phyloP scores from a whole-genome alignment of 2,113 vertebrate species.

The Malurus elegans region DNA sequence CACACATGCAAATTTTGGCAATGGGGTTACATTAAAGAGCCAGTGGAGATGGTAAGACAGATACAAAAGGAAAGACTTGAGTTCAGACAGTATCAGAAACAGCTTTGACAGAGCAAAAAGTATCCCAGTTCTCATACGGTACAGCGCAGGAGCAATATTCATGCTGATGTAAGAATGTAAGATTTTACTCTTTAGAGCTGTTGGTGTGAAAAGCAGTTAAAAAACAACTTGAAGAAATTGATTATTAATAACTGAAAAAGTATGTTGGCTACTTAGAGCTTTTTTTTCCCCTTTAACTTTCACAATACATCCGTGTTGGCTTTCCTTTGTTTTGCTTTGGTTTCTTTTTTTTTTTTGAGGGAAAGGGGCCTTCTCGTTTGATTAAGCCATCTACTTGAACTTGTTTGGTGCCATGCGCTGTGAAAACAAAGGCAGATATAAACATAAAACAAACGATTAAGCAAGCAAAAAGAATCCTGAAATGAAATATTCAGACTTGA shows the following conservation, averaged over 20 bases:
- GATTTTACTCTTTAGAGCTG: not conserved
- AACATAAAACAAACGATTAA: not conserved
- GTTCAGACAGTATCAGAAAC: not conserved
- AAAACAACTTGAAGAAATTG: not conserved
- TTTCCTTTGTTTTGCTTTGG: not conserved
- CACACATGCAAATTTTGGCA: not conserved
- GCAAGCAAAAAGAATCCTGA: not conserved
- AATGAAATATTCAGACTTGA: not conserved
- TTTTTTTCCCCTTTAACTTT: not conserved
- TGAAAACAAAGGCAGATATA: not conserved
- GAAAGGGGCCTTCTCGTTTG: not conserved
- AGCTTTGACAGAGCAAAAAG: not conserved
- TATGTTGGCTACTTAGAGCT: rapidly evolving
- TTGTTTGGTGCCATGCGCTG: not conserved
- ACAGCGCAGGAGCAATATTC: rapidly evolving
- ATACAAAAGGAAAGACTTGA: not conserved
- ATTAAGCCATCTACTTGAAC: not conserved
- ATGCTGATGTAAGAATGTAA: not conserved
- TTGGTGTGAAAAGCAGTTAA: not conserved
- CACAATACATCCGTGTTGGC: not conserved
- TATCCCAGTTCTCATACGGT: not conserved
- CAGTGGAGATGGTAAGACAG: not conserved
- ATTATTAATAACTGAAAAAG: not conserved
- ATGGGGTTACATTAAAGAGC: not conserved
- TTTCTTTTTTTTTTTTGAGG: not conserved